phyloP scores from a whole-genome alignment of 2,797 vertebrate genomes.

The Pteronotus mesoamericanus region DNA sequence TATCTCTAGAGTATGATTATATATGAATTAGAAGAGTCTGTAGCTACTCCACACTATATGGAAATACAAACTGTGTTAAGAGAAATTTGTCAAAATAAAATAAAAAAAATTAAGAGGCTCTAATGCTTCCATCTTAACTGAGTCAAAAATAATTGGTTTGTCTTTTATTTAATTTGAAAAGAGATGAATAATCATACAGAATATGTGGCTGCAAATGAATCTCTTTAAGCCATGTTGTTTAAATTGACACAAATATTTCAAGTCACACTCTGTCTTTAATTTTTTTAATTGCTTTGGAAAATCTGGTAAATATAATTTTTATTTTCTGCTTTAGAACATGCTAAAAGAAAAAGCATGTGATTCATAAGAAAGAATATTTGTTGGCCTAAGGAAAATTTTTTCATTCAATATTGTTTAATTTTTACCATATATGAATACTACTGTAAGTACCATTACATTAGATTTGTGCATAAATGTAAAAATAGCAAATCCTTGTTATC shows the following conservation, averaged over 20 bases:
- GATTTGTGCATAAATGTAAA: neutral
- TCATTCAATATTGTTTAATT: neutral
- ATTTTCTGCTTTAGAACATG: neutral
- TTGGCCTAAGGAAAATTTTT: neutral
- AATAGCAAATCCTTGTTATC: neutral
- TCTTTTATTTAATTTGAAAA: slow-evolving; percentile 37
- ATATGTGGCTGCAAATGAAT: slow-evolving; percentile 37
- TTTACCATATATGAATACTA: neutral
- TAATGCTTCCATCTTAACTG: slow-evolving; percentile 14
- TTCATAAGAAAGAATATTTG: neutral
- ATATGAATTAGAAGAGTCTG: slow-evolving; percentile 63
- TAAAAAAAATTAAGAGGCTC: slow-evolving; percentile 44
- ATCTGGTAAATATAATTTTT: neutral
- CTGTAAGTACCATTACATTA: neutral
- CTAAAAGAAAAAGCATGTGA: neutral
- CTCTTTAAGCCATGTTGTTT: neutral
- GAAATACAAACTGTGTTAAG: slow-evolving; percentile 50
- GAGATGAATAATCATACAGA: neutral
- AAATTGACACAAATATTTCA: slow-evolving; percentile 39
- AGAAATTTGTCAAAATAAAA: slow-evolving; percentile 58
- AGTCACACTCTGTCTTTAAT: neutral
- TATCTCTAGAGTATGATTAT: slow-evolving; percentile 70
- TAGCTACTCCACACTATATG: slow-evolving; percentile 24
- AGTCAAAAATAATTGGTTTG: slow-evolving; percentile 8
- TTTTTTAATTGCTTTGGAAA: slow-evolving; percentile 33